Evolutionary conservation across 2,113 vertebrate species (phyloP).

Genomic region (Acanthisitta chloris): DNA sequence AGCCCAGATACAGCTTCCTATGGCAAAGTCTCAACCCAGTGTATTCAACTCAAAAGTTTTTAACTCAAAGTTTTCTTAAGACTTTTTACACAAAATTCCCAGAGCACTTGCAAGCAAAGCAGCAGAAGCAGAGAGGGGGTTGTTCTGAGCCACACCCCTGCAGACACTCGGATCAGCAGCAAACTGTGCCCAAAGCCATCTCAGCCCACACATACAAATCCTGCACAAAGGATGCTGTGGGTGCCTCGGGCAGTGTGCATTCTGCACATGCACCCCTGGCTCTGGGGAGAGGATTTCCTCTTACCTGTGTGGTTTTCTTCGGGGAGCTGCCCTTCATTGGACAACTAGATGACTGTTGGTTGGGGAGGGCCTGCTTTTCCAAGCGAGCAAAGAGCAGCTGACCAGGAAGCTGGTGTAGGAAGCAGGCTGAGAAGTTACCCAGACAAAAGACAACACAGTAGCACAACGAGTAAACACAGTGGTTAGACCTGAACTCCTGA

Average conservation of each 20-base stretch:
- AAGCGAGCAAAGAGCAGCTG: neutral
- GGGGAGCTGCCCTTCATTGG: neutral
- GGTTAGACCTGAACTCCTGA: neutral
- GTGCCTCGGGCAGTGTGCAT: neutral
- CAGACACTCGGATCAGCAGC: no score
- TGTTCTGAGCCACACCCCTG: no score
- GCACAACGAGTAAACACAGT: neutral
- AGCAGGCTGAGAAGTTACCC: neutral
- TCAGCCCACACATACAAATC: neutral
- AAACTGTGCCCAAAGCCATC: neutral
- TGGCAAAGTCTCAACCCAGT: neutral
- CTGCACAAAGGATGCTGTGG: fast-evolving
- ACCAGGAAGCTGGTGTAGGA: neutral
- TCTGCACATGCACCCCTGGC: fast-evolving
- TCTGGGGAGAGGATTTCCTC: neutral
- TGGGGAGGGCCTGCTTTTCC: neutral
- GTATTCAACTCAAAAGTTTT: neutral
- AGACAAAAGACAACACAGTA: neutral
- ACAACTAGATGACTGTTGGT: fast-evolving
- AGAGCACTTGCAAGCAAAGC: neutral
- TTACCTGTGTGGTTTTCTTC: neutral
- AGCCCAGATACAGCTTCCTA: neutral
- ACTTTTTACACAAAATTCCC: neutral
- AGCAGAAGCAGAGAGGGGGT: neutral
- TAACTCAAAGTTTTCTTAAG: neutral